These are phyloP conservation scores for Capricornis sumatraensis DNA, from an alignment of 2,113 vertebrate species.

Conservation along the genomic window DNA sequence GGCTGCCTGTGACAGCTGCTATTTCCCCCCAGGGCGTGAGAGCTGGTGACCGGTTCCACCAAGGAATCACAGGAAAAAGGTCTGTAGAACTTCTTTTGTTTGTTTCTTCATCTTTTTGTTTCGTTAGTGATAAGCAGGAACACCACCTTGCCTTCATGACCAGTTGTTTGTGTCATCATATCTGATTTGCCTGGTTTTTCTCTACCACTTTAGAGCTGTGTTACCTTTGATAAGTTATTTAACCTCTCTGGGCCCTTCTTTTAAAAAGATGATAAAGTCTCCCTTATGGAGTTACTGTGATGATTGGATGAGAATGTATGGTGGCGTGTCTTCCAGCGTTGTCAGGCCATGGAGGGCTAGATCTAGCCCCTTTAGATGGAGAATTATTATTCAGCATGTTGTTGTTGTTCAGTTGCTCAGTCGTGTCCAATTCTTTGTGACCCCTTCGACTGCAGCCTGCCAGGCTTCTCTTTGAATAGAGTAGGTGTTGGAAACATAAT, in stretches of 20 bases:
- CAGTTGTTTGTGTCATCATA: neutral
- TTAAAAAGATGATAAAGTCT: neutral
- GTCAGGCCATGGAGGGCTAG: neutral
- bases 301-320: neutral
- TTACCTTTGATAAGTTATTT: neutral
- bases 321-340: neutral
- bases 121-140: slow-evolving; percentile 15
- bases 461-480: neutral
- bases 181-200: neutral
- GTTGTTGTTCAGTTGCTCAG: neutral
- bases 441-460: neutral
- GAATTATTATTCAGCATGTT: neutral
- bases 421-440: neutral
- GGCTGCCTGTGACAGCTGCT: slow-evolving; percentile 54
- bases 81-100: slow-evolving; percentile 43
- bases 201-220: neutral
- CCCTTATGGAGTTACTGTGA: neutral
- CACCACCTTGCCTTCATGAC: neutral
- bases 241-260: neutral
- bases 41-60: neutral
- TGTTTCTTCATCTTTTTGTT: slow-evolving; percentile 46
- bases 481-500: neutral
- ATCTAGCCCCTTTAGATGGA: neutral
- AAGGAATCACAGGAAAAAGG: neutral
- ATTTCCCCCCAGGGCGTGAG: neutral